Percentiles rank a stretch among this genome's conserved stretches.
phyloP scores from a whole-genome alignment of 2,797 vertebrate genomes.

The Pelodytes ibericus region DNA sequence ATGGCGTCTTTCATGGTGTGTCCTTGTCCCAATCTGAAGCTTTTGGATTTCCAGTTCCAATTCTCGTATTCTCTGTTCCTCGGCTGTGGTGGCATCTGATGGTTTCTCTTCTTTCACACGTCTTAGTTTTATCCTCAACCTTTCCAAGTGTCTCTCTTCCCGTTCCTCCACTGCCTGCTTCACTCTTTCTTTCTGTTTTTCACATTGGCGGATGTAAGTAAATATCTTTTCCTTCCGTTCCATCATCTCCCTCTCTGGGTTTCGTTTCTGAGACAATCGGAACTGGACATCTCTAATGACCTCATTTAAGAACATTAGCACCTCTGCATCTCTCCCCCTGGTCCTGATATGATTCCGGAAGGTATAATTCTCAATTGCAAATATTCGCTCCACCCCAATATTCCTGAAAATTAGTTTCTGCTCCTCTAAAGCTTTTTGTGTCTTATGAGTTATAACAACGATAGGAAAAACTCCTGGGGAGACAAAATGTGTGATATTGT shows the following conservation, averaged over 20 bases:
- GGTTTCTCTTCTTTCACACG: not conserved
- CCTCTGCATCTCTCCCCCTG: not conserved
- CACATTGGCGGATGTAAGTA: not conserved
- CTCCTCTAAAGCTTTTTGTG: too few relatives aligned
- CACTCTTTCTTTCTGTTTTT: slow-evolving; percentile 4
- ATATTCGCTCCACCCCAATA: not conserved
- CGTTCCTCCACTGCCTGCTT: not conserved
- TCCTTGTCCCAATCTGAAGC: not conserved
- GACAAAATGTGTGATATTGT: too few relatives aligned
- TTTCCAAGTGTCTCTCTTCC: not conserved
- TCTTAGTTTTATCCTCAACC: not conserved
- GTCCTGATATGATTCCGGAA: not conserved
- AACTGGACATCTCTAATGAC: slow-evolving; percentile 8
- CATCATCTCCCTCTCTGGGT: slow-evolving; percentile 5
- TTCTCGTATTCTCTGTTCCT: not conserved
- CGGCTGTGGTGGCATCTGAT: too few relatives aligned
- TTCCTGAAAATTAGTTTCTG: not conserved
- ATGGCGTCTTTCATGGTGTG: too few relatives aligned
- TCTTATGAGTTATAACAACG: not conserved
- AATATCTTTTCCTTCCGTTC: not conserved
- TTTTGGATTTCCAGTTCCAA: not conserved
- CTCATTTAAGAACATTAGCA: not conserved
- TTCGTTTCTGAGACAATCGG: not conserved
- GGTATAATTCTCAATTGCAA: slow-evolving; percentile 8
- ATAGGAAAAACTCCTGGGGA: not conserved